Conservation (phyloP, 1,140 invertebrate species). For the Scaptomyza montana region DNA sequence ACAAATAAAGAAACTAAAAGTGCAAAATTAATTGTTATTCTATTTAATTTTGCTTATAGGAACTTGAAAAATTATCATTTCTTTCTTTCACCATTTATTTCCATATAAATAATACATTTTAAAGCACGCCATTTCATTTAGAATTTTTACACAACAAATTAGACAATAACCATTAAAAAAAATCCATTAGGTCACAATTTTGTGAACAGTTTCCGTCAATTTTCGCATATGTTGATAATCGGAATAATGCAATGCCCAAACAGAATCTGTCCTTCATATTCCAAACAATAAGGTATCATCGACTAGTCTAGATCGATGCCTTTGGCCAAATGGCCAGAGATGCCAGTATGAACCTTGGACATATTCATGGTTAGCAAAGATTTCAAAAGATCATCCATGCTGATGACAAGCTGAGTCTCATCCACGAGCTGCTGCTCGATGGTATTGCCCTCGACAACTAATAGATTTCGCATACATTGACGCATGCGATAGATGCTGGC, state of each 20-base stretch:
- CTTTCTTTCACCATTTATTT: no score
- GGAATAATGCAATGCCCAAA: not conserved
- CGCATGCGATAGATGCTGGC: constrained; percentile 94
- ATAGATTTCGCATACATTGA: constrained; percentile 84
- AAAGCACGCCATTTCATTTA: not conserved
- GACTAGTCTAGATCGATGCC: constrained; percentile 55
- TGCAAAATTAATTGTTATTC: no score
- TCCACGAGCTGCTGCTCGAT: not conserved
- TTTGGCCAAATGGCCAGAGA: constrained; percentile 26
- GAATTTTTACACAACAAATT: not conserved
- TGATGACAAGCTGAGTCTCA: constrained; percentile 84
- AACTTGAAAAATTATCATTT: no score
- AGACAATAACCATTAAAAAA: not conserved
- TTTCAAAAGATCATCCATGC: constrained; percentile 87
- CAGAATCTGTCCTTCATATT: no score
- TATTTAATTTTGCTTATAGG: no score
- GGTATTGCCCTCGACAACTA: not conserved
- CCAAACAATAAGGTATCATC: not conserved
- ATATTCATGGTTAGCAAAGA: constrained; percentile 87
- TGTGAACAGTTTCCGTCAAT: not conserved
- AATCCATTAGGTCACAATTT: not conserved
- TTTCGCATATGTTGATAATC: not conserved
- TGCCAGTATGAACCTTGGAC: constrained; percentile 85
- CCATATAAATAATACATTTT: not conserved
- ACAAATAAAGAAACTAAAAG: no score